Conservation (phyloP, 2,888 invertebrate genomes). For the Ichneumoninae sp. region DNA sequence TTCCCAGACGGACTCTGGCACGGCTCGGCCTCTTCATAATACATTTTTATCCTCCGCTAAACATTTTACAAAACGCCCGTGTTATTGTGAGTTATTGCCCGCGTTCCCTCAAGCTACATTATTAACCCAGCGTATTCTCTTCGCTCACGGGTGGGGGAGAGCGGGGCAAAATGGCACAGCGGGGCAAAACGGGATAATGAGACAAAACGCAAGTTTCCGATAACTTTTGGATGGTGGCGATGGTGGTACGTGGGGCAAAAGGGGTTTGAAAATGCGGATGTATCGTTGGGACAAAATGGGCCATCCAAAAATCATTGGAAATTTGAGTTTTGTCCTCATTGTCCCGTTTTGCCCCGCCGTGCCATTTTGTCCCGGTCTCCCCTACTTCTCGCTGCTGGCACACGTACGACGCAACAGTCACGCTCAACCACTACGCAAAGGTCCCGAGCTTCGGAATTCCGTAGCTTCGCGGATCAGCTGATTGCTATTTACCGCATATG, state of each 20-base stretch:
- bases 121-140: not conserved
- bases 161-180: too few species aligned
- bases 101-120: not conserved
- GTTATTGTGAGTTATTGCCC: not conserved
- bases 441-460: not conserved
- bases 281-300: too few species aligned
- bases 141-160: not conserved
- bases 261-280: too few species aligned
- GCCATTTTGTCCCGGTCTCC: too few species aligned
- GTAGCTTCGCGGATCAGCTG: not conserved
- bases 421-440: not conserved
- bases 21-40: constrained; percentile 13
- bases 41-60: constrained; percentile 6
- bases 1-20: constrained; percentile 49
- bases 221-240: too few species aligned
- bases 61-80: not conserved
- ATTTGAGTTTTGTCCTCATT: too few species aligned
- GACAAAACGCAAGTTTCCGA: too few species aligned
- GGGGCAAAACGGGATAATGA: too few species aligned
- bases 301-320: too few species aligned
- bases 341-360: too few species aligned
- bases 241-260: too few species aligned
- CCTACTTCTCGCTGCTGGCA: not conserved
- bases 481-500: constrained; percentile 33
- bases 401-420: not conserved